Base-by-base conservation (phyloP, 92 coral and sea anemone species). In the Blastomussa wellsi region DNA sequence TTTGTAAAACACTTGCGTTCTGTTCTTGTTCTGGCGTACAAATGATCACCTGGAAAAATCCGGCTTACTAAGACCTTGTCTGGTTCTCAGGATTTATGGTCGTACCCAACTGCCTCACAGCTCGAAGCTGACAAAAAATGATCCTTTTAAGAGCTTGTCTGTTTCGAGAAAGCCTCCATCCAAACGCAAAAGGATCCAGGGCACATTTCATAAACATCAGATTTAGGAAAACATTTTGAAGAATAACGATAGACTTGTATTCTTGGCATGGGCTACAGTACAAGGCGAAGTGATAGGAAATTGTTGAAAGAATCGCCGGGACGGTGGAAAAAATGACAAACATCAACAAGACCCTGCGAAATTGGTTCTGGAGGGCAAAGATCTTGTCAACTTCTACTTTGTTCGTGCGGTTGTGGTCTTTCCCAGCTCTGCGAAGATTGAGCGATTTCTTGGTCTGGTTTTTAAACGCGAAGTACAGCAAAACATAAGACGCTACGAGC, bases 321-420 rank as follows among this genome's bases (percentile, higher is more conserved):
- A 84, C 69, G 44, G 88, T 84, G 15, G 82, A 84, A 15, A 84
- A 64, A 24, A 84, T 13, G 16, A 84, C 88, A 76, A 76, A 84
- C 7, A 84, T 66, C 1, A 84, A 65, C 48, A 84, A 59, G 24
- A 76, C 19, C 44, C 26, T 74, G 66, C 82, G 75, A 68, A 84
- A 76, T 66, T 76, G 76, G 66, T 76, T 84, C 32, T 84, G 66
- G 24, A 76, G 74, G 69, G 55, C 72, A 8, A 14, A 31, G 41
- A 84, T 66, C 60, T 77, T 84, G 35, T 72, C 59, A n/a, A 78
- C 17, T 78, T 51, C 35, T 7, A 7, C 51, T 38, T 47, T 26
- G 29, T 66, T 51, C 1, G 52, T 1, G 53, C 31, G 20, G 0
- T 11, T 24, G 24, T 26, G 39, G 29, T 10, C 36, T 38, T 78